A percentile compares a stretch with the other conserved stretches of the same genome.
Conservation (phyloP, 2,888 invertebrate genomes). For the Auanema freiburgensis region DNA sequence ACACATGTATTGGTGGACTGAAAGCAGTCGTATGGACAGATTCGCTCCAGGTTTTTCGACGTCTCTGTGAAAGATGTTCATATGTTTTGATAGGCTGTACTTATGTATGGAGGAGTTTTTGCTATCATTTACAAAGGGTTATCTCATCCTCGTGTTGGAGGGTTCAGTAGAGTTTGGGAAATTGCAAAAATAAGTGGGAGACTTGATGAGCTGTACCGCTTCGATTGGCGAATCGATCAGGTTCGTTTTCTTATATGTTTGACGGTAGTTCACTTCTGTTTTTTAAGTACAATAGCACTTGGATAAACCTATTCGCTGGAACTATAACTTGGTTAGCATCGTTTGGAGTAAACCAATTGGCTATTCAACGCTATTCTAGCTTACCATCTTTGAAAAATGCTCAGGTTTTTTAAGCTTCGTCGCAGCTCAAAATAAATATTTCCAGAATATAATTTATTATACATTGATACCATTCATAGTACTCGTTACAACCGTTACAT, state of each 20-base stretch:
- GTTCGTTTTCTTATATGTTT: constrained; percentile 13
- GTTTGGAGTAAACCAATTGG: constrained; percentile 56
- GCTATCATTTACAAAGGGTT: constrained; percentile 48
- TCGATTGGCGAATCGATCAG: constrained; percentile 40
- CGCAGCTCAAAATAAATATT: not conserved
- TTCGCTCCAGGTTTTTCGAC: constrained; percentile 36
- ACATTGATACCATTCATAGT: constrained; percentile 53
- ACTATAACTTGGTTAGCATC: constrained; percentile 56
- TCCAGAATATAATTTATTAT: constrained; percentile 42
- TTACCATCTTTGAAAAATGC: constrained; percentile 48
- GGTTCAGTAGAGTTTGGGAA: constrained; percentile 39
- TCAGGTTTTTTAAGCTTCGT: constrained; percentile 17
- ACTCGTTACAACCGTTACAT: constrained; percentile 51
- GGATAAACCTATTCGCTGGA: constrained; percentile 54
- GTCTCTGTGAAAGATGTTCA: not conserved
- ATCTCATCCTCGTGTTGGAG: constrained; percentile 48
- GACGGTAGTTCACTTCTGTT: not conserved
- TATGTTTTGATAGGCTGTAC: constrained; percentile 33
- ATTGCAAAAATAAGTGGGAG: constrained; percentile 48
- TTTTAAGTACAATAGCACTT: constrained; percentile 50
- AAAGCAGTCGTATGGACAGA: constrained; percentile 58
- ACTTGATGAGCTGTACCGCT: constrained; percentile 37
- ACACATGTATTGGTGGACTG: constrained; percentile 53
- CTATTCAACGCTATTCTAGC: constrained; percentile 54
- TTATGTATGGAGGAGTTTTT: constrained; percentile 55